phyloP scores from a whole-genome alignment of 1,140 invertebrate species.

The Tetramorium simillimum region DNA sequence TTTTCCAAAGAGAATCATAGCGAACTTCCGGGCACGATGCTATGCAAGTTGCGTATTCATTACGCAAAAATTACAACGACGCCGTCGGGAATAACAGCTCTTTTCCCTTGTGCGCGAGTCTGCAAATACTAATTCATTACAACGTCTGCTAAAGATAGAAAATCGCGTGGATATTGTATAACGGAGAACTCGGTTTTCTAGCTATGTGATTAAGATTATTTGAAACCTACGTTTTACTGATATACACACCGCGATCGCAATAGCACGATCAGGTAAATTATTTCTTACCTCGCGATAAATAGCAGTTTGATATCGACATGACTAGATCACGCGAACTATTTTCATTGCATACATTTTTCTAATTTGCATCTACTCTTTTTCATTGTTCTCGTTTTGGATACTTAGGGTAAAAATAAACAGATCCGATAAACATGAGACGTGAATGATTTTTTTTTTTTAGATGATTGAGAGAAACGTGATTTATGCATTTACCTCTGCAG shows the following conservation, averaged over 20 bases:
- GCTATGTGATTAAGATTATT: constrained; percentile 47
- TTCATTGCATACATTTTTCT: background rate
- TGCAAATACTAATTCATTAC: constrained; percentile 52
- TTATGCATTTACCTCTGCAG: background rate
- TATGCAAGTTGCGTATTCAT: constrained; percentile 60
- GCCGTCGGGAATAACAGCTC: constrained; percentile 60
- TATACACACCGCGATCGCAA: background rate
- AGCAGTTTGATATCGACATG: constrained; percentile 9
- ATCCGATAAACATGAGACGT: background rate
- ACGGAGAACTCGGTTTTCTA: constrained; percentile 22
- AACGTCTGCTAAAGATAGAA: constrained; percentile 50
- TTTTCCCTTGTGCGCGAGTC: constrained; percentile 42
- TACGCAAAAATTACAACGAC: constrained; percentile 61
- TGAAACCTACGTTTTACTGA: background rate
- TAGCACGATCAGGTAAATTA: background rate
- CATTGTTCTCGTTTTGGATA: constrained; percentile 2
- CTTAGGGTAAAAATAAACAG: constrained; percentile 17
- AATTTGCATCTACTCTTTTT: background rate
- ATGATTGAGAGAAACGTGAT: background rate
- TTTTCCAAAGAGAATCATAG: constrained; percentile 59
- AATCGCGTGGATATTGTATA: constrained; percentile 55
- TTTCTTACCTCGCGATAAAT: constrained; percentile 16
- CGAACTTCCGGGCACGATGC: constrained; percentile 57
- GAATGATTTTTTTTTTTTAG: background rate
- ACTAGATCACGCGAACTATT: constrained; percentile 16